These are phyloP conservation scores for Drosophila aldrichi DNA, from an alignment of 2,888 invertebrate species.

Conservation along the genomic window DNA sequence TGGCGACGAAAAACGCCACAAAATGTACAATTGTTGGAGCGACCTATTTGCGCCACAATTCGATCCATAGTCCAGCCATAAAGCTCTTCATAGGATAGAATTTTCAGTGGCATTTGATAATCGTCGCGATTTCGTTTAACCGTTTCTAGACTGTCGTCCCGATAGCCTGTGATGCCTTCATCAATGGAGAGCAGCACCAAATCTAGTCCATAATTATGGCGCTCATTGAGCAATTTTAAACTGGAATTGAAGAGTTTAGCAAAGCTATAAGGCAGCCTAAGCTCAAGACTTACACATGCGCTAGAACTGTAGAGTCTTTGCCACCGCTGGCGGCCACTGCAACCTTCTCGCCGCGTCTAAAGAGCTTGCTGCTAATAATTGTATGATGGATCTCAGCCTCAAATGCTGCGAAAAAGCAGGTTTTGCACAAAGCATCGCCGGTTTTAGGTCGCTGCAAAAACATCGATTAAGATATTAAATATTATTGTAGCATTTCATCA, in stretches of 20 bases:
- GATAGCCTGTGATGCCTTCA: constrained; percentile 98
- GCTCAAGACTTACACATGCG: constrained; percentile 88
- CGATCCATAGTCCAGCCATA: constrained; percentile 99
- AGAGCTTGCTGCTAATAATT: constrained; percentile 92
- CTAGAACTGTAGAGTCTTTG: constrained; percentile 98
- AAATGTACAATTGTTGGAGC: constrained; percentile 98
- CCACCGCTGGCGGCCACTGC: constrained; percentile 98
- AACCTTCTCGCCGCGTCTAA: constrained; percentile 93
- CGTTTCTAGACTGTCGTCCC: constrained; percentile 98
- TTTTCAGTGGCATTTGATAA: constrained; percentile 96
- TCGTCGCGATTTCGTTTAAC: constrained; percentile 97
- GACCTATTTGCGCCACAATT: constrained; percentile 93
- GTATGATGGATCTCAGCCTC: constrained; percentile 98
- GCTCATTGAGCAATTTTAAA: constrained; percentile 94
- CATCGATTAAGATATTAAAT: neutral
- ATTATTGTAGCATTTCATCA: neutral
- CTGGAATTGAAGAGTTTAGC: constrained; percentile 39
- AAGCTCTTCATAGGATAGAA: constrained; percentile 97
- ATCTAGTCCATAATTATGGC: constrained; percentile 95
- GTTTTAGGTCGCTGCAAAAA: constrained; percentile 91
- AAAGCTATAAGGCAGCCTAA: neutral
- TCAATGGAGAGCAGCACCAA: constrained; percentile 97
- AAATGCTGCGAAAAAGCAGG: constrained; percentile 97
- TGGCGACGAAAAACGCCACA: constrained; percentile 98
- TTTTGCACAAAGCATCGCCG: constrained; percentile 95